These are phyloP conservation scores for Babyrousa celebensis DNA, from an alignment of 2,797 vertebrate species.

Conservation along the genomic window DNA sequence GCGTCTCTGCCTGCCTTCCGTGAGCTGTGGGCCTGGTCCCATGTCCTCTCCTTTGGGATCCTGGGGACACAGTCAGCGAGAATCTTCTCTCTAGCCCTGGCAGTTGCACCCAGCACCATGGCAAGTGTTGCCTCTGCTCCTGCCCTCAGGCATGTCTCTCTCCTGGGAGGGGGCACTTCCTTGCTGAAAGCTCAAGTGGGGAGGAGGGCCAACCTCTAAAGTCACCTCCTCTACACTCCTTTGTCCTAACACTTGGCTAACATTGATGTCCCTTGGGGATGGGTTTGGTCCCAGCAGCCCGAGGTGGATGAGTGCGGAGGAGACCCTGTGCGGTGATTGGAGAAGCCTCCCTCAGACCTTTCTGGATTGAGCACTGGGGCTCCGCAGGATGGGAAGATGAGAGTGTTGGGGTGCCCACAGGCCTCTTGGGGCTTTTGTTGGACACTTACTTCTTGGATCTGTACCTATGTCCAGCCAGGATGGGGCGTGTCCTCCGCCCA, in stretches of 20 bases:
- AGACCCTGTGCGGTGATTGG: not conserved
- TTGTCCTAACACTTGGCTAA: not conserved
- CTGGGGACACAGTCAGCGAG: not conserved
- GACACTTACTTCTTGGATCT: not conserved
- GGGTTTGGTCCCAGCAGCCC: not conserved
- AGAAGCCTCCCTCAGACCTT: fast-evolving
- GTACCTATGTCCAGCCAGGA: not conserved
- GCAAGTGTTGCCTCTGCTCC: no score
- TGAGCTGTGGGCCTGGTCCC: no score
- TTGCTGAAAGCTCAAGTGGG: not conserved
- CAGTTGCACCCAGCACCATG: no score
- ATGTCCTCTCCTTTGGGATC: not conserved
- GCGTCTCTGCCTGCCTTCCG: not conserved
- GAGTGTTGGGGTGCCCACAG: not conserved
- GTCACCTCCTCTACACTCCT: not conserved
- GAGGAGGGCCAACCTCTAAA: not conserved
- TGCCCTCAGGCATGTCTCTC: not conserved
- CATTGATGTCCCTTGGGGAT: not conserved
- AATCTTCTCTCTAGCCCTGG: not conserved
- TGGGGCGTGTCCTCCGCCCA: not conserved
- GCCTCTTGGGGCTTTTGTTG: not conserved
- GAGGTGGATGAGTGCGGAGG: not conserved
- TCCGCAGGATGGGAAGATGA: not conserved
- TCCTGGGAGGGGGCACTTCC: not conserved
- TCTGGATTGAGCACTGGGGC: not conserved